Evolutionary conservation across 2,797 vertebrate species (phyloP).

Genomic region (Falco novaeseelandiae): DNA sequence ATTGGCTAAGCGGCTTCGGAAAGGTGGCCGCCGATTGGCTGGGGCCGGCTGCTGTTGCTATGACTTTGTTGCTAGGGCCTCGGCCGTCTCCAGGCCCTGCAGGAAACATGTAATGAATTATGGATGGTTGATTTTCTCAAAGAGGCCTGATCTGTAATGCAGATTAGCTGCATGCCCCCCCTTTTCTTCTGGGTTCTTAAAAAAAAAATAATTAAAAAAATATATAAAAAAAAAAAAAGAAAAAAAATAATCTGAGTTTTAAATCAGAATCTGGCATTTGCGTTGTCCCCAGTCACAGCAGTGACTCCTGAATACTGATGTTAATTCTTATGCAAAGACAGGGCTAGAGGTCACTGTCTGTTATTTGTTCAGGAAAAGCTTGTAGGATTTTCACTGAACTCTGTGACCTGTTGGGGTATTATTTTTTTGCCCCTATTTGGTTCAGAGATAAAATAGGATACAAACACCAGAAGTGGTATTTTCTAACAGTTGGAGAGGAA

Average conservation of each 20-base stretch:
- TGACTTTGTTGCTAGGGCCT: conserved; percentile 91
- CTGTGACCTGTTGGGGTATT: conserved; percentile 74
- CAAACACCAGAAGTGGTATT: conserved; percentile 38
- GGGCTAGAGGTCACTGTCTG: conserved; percentile 84
- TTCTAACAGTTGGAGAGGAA: conserved; percentile 36
- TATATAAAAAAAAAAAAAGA: conserved; percentile 47
- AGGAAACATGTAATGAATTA: conserved; percentile 94
- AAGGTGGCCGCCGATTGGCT: conserved; percentile 80
- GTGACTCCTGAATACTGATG: conserved; percentile 73
- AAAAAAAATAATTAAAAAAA: conserved; percentile 52
- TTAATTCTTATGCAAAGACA: conserved; percentile 86
- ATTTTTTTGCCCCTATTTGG: conserved; percentile 14
- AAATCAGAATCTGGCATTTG: conserved; percentile 81
- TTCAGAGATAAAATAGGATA: conserved; percentile 69
- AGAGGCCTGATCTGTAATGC: conserved; percentile 92
- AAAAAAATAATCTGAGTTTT: conserved; percentile 74
- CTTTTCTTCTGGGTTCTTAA: conserved; percentile 82
- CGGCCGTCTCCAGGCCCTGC: conserved; percentile 83
- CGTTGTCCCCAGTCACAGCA: conserved; percentile 66
- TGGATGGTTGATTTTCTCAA: conserved; percentile 89
- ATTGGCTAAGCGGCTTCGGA: conserved; percentile 80
- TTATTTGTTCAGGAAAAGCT: conserved; percentile 86
- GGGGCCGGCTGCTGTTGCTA: conserved; percentile 86
- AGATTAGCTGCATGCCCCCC: conserved; percentile 84
- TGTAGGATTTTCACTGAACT: conserved; percentile 78